Percentiles rank a stretch among this genome's conserved stretches.
These are phyloP conservation scores for Eupeodes corollae DNA, from an alignment of 1,140 invertebrate genomes.

Conservation along the genomic window DNA sequence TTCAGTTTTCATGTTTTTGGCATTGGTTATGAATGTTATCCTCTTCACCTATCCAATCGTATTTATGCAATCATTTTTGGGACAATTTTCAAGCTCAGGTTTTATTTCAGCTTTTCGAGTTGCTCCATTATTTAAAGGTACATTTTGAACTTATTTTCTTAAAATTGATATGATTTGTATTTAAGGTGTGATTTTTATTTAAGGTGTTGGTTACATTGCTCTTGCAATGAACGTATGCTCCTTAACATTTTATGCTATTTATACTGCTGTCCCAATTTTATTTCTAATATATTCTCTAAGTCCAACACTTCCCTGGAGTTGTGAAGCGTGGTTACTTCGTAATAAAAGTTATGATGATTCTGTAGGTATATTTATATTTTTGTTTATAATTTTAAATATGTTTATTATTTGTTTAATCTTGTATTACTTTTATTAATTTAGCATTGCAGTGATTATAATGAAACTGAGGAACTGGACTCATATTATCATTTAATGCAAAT, in stretches of 20 bases:
- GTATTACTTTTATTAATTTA: too few species aligned
- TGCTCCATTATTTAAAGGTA: conserved; percentile 1
- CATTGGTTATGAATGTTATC: neutral
- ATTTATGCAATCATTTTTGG: neutral
- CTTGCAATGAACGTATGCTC: conserved; percentile 13
- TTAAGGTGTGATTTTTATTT: neutral
- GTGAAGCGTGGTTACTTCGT: conserved; percentile 10
- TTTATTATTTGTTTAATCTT: too few species aligned
- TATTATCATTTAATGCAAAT: too few species aligned
- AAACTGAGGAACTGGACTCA: too few species aligned
- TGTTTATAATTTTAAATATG: too few species aligned
- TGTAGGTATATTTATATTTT: too few species aligned
- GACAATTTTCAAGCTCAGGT: neutral
- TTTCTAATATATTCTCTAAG: conserved; percentile 20
- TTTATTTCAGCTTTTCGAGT: neutral
- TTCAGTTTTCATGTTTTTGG: conserved; percentile 1
- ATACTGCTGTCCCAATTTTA: conserved; percentile 25
- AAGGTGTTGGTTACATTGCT: conserved; percentile 30
- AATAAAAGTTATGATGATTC: too few species aligned
- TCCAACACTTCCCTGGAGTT: conserved; percentile 28
- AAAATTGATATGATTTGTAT: too few species aligned
- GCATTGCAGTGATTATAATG: too few species aligned
- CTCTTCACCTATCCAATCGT: neutral
- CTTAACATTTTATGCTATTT: conserved; percentile 21
- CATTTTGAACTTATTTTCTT: neutral